Base-by-base conservation (phyloP, 1,140 invertebrate species). In the Metaphire vulgaris region DNA sequence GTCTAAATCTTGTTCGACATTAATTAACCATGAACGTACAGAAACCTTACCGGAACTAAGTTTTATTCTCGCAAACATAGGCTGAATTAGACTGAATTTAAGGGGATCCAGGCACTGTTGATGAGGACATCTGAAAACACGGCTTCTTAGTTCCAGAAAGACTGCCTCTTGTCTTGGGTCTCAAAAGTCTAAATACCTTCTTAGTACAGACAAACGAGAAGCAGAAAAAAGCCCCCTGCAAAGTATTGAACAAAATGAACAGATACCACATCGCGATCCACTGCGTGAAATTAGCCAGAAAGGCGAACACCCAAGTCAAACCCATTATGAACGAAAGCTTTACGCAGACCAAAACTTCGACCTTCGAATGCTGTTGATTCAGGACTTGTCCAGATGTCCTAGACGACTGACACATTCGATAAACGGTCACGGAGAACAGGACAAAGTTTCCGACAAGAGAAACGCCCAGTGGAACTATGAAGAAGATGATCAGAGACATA, bases 271-370 rank as follows among this genome's bases (percentile, higher is more conserved):
- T n/a, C 28, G 79, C 28, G 29, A 65, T 29, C 12, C 78, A 69
- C 12, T 80, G 33, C 0, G 76, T 73, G 1, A 80, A 34, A 1
- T 79, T 79, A 1, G 81, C 80, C 0, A 82, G 56, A 64, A 85
- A 84, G 6, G 81, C 84, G 33, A 83, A 78, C 0, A 81, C 76
- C 84, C 84, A 85, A 2, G 84, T 84, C 28, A 86, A 76, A 6
- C 84, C 85, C 79, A 85, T 81, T n/a, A 85, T 80, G 0, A 81
- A 64, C 1, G 83, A 81, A 68, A 90, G 81, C 30, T 88, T 83
- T 16, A 88, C 79, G 81, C 90, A 90, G 32, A 90, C 84, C 30
- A 78, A 82, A 81, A 82, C 85, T 79, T 34, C 79, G 77, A 12
- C 41, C 80, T 56, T 56, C 41, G 41, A 56, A 21, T 21, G 41